Percentiles rank a stretch among this genome's conserved stretches.
phyloP scores from a whole-genome alignment of 1,140 invertebrate genomes.

The Sitobion miscanthi region DNA sequence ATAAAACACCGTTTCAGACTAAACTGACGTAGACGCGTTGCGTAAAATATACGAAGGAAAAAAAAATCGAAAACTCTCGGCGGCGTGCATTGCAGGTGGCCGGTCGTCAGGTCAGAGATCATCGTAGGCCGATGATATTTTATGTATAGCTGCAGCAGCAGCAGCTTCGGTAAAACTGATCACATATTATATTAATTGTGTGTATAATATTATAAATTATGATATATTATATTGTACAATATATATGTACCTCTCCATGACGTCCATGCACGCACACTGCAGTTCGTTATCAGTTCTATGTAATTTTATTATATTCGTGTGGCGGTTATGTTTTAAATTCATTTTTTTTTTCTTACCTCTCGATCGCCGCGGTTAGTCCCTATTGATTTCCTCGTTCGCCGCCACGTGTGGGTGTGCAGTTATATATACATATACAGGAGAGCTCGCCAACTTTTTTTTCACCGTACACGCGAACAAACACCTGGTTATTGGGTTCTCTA shows the following conservation, averaged over 20 bases:
- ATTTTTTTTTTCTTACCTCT: background rate
- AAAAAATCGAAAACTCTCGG: background rate
- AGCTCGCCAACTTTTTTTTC: background rate
- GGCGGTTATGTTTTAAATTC: background rate
- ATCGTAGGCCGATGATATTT: background rate
- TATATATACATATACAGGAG: background rate
- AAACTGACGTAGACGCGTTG: background rate
- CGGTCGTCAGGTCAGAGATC: background rate
- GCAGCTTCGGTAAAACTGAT: background rate
- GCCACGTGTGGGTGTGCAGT: background rate
- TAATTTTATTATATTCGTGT: background rate
- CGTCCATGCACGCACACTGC: too few relatives aligned
- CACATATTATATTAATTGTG: background rate
- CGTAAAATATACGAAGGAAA: background rate
- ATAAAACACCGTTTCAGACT: background rate
- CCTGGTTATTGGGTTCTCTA: conserved; percentile 10
- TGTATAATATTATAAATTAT: background rate
- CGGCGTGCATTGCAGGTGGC: background rate
- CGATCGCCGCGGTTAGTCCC: background rate
- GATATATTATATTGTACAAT: background rate
- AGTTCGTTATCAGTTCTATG: background rate
- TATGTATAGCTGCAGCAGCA: background rate
- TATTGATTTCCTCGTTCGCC: background rate
- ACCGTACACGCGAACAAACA: conserved; percentile 1
- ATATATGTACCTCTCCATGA: background rate